Conservation (phyloP, 2,797 vertebrate genomes). For the Crax fasciolata region DNA sequence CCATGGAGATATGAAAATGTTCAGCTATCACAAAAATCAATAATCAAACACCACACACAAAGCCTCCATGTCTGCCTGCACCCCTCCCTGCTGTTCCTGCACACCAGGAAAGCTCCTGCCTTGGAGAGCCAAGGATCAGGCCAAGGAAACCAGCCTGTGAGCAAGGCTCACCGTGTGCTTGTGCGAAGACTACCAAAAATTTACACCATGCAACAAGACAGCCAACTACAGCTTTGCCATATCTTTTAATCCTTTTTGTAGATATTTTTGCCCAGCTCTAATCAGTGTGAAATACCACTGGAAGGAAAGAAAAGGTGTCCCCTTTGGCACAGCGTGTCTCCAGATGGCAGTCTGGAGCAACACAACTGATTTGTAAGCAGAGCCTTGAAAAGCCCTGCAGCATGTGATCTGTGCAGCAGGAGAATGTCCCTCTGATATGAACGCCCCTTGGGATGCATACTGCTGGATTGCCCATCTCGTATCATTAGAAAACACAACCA, state of each 20-base stretch:
- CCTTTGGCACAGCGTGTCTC: neutral
- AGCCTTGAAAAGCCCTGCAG: slow-evolving; percentile 48
- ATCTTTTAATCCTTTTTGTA: neutral
- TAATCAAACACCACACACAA: slow-evolving; percentile 1
- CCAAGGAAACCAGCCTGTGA: neutral
- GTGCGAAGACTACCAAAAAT: neutral
- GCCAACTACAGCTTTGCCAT: neutral
- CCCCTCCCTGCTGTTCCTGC: neutral
- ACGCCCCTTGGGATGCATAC: slow-evolving; percentile 72
- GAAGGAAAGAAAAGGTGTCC: neutral
- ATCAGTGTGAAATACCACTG: neutral
- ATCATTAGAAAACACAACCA: slow-evolving; percentile 82
- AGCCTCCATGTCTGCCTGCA: neutral
- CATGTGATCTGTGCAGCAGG: slow-evolving; percentile 46
- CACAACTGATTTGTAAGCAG: slow-evolving; percentile 40
- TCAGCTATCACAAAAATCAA: slow-evolving; percentile 19
- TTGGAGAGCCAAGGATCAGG: neutral
- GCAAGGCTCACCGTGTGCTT: neutral
- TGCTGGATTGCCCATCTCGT: slow-evolving; percentile 61
- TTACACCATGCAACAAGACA: rapidly evolving
- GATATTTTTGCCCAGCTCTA: neutral
- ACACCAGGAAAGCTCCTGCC: neutral
- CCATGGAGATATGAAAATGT: slow-evolving; percentile 21
- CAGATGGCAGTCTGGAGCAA: neutral
- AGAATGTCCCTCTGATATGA: slow-evolving; percentile 66